Conservation (phyloP, 53 echinoderm and acorn worm genomes). For the Antedon mediterranea region DNA sequence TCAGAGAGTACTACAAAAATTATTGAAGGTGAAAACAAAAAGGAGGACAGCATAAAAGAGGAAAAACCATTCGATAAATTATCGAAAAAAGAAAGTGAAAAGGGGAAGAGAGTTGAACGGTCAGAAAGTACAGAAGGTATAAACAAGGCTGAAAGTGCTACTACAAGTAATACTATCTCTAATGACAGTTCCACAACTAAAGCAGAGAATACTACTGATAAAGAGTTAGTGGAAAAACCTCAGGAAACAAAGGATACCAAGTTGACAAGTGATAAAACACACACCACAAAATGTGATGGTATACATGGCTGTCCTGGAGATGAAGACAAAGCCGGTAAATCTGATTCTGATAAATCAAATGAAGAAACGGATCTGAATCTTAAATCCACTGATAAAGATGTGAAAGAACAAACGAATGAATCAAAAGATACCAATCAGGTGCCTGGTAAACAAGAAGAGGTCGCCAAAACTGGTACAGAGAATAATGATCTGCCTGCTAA, state of each 20-base stretch:
- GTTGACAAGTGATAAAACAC: not conserved
- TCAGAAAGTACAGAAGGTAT: not conserved
- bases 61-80: not conserved
- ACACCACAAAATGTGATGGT: conserved; percentile 1
- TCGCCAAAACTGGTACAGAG: not conserved
- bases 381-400: not conserved
- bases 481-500: not conserved
- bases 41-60: not conserved
- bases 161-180: too few relatives aligned
- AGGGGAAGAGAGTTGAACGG: too few relatives aligned
- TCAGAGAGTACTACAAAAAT: not conserved
- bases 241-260: not conserved
- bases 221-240: not conserved
- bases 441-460: not conserved
- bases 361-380: not conserved
- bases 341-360: conserved; percentile 2
- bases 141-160: not conserved
- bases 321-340: not conserved
- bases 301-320: conserved; percentile 1
- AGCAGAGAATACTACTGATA: not conserved
- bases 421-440: conserved; percentile 1
- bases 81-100: not conserved
- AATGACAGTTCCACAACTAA: too few relatives aligned
- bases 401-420: not conserved
- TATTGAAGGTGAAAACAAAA: not conserved